Percentiles rank a stretch among this genome's conserved stretches.
Evolutionary conservation across 2,888 invertebrate species (phyloP).

Genomic region (Agriotes lineatus): DNA sequence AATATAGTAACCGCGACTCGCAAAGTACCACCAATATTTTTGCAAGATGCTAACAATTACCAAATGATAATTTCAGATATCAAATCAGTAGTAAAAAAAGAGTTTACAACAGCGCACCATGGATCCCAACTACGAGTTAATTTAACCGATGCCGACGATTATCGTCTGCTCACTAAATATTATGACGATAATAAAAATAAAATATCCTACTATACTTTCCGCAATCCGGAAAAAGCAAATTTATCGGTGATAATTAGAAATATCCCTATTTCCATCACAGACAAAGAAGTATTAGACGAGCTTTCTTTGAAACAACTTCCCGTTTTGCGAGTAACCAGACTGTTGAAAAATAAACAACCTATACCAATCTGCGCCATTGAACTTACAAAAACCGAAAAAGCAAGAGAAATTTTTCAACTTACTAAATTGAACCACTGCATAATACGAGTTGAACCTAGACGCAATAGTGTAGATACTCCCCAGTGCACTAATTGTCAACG

Average conservation of each 20-base stretch:
- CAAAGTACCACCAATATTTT: background rate
- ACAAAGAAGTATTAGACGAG: background rate
- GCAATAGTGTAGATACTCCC: background rate
- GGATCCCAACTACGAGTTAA: background rate
- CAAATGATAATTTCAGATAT: too few relatives aligned
- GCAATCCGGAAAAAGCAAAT: too few relatives aligned
- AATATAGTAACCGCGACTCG: background rate
- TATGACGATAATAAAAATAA: background rate
- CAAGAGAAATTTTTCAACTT: background rate
- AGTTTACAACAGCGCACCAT: background rate
- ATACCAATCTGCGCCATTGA: background rate
- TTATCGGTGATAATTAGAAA: background rate
- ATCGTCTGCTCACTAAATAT: too few relatives aligned
- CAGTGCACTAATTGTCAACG: background rate
- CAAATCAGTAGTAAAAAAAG: too few relatives aligned
- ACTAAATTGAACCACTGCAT: background rate
- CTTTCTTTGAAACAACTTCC: background rate
- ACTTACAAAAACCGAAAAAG: background rate
- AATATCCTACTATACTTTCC: too few relatives aligned
- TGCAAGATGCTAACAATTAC: conserved; percentile 17
- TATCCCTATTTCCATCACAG: background rate
- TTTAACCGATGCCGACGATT: background rate
- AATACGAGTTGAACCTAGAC: background rate
- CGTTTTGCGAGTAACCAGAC: background rate
- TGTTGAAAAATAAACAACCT: background rate